phyloP scores from a whole-genome alignment of 2,888 invertebrate species.

The Pharmacophagus antenor region DNA sequence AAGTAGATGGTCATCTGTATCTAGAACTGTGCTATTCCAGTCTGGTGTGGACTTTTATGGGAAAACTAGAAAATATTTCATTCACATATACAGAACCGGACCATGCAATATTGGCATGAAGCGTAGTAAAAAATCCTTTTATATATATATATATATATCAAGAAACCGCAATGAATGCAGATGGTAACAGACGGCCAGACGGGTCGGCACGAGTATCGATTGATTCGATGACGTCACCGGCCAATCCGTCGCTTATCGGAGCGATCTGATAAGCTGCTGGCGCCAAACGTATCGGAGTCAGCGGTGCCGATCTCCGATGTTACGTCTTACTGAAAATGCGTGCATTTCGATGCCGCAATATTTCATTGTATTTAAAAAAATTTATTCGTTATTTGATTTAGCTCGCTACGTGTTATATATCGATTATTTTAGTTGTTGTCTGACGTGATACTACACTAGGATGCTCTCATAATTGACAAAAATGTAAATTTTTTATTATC shows the following conservation, averaged over 20 bases:
- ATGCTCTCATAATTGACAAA: no score
- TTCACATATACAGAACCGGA: not conserved
- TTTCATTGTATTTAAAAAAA: no score
- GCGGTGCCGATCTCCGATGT: constrained; percentile 10
- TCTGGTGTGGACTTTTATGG: not conserved
- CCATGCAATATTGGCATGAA: no score
- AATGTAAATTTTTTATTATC: no score
- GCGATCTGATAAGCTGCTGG: constrained; percentile 54
- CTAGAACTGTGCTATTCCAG: not conserved
- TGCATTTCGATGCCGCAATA: not conserved
- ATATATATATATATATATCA: constrained; percentile 1
- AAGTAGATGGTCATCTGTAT: not conserved
- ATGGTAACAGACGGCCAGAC: constrained; percentile 23
- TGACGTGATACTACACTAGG: no score
- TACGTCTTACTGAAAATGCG: not conserved
- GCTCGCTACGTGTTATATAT: no score
- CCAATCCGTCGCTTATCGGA: constrained; percentile 52
- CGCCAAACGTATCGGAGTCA: constrained; percentile 41
- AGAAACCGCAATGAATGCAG: not conserved
- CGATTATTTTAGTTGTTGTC: no score
- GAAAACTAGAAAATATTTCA: not conserved
- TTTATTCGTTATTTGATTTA: no score
- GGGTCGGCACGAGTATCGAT: constrained; percentile 39
- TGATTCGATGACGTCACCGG: constrained; percentile 48
- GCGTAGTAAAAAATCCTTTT: not conserved